phyloP scores from a whole-genome alignment of 2,113 vertebrate species.

The Aix galericulata region DNA sequence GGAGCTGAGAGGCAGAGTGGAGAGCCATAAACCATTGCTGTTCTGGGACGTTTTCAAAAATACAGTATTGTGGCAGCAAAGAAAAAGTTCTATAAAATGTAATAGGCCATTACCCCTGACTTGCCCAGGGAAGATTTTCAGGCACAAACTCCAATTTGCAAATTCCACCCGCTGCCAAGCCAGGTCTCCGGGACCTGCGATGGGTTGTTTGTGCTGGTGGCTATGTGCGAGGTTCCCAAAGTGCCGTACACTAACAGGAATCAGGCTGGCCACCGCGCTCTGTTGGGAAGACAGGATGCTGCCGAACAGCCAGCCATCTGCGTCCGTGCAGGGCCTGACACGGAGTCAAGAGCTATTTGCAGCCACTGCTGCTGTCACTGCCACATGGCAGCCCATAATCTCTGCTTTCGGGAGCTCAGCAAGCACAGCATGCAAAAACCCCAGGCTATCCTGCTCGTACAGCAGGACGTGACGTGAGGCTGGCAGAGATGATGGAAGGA shows the following conservation, averaged over 20 bases:
- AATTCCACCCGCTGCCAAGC: not conserved
- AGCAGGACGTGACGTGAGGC: not conserved
- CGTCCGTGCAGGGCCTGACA: not conserved
- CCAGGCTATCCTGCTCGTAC: not conserved
- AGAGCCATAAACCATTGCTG: not conserved
- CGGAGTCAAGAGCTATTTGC: not conserved
- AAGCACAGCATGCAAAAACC: not conserved
- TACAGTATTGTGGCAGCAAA: not conserved
- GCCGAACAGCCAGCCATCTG: constrained; percentile 15
- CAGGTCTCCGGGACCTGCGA: not conserved
- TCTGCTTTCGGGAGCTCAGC: not conserved
- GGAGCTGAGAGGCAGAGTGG: not conserved
- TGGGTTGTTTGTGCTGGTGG: not conserved
- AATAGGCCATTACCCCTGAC: not conserved
- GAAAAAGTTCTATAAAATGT: not conserved
- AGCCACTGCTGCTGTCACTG: not conserved
- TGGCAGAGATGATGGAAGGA: not conserved
- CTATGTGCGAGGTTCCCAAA: not conserved
- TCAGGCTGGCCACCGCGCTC: not conserved
- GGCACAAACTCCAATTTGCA: not conserved
- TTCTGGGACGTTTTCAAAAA: not conserved
- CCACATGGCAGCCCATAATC: not conserved
- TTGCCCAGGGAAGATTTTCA: not conserved
- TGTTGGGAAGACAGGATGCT: not conserved
- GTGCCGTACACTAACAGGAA: not conserved